phyloP scores from a whole-genome alignment of 1,140 invertebrate genomes.

The Maniola jurtina region DNA sequence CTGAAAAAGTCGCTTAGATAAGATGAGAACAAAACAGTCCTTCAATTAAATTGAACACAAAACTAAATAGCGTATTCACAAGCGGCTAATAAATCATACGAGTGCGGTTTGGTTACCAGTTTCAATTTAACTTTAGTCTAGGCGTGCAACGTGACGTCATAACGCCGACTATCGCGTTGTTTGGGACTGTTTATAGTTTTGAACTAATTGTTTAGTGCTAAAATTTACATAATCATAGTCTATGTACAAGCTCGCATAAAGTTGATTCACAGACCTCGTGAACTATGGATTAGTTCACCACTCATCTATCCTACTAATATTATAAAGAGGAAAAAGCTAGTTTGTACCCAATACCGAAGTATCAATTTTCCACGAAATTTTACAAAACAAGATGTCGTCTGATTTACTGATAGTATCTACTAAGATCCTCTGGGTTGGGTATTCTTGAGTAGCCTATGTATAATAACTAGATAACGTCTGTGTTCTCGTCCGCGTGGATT shows the following conservation, averaged over 20 bases:
- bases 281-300: too few species aligned
- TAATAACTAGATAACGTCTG: too few species aligned
- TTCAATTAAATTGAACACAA: constrained; percentile 38
- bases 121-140: constrained; percentile 55
- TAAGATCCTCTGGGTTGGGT: too few species aligned
- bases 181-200: constrained; percentile 19
- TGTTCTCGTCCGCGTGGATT: too few species aligned
- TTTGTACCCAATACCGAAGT: too few species aligned
- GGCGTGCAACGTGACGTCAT: constrained; percentile 39
- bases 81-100: constrained; percentile 50
- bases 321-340: too few species aligned
- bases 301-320: too few species aligned
- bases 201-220: constrained; percentile 11
- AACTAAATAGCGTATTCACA: constrained; percentile 42
- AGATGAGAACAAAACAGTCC: constrained; percentile 19
- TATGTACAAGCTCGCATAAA: not conserved
- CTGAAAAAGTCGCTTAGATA: not conserved
- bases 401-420: too few species aligned
- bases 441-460: too few species aligned
- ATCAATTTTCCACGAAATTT: too few species aligned
- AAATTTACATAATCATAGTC: constrained; percentile 14
- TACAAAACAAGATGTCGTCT: too few species aligned
- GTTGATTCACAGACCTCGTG: not conserved
- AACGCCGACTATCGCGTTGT: constrained; percentile 27
- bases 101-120: constrained; percentile 49